phyloP scores from a whole-genome alignment of 1,140 invertebrate species.

The Halictus rubicundus region DNA sequence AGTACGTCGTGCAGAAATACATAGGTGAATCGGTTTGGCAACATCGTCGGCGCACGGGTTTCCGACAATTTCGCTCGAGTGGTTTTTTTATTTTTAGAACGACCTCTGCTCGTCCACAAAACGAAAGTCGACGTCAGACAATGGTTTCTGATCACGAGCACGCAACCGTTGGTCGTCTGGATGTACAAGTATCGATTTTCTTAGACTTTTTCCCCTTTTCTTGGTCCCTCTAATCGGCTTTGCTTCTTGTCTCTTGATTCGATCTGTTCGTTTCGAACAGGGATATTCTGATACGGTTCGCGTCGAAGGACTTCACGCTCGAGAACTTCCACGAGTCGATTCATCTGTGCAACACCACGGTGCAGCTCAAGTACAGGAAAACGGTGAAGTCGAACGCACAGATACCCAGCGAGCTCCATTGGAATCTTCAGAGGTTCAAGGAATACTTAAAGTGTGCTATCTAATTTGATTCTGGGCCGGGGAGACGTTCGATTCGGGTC shows the following conservation, averaged over 20 bases:
- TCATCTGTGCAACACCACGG: conserved; percentile 95
- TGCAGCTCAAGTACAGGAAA: conserved; percentile 95
- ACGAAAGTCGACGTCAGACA: conserved; percentile 97
- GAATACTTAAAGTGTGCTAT: conserved; percentile 73
- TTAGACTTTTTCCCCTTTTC: not conserved
- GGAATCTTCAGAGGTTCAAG: conserved; percentile 77
- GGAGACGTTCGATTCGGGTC: conserved; percentile 69
- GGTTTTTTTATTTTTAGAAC: conserved; percentile 82
- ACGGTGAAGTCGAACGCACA: conserved; percentile 85
- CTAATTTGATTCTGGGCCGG: conserved; percentile 58
- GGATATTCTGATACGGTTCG: conserved; percentile 95
- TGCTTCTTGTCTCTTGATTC: not conserved
- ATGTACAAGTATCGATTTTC: conserved; percentile 87
- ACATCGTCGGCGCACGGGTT: conserved; percentile 50
- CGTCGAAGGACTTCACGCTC: conserved; percentile 93
- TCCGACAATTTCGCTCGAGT: not conserved
- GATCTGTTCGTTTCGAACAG: conserved; percentile 77
- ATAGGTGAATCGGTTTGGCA: conserved; percentile 86
- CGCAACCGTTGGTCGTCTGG: conserved; percentile 95
- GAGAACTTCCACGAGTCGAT: conserved; percentile 95
- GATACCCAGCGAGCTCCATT: conserved; percentile 86
- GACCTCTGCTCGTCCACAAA: conserved; percentile 91
- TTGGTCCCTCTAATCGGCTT: too few species aligned
- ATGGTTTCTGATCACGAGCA: conserved; percentile 95
- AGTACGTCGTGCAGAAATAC: conserved; percentile 97